phyloP scores from a whole-genome alignment of 2,113 vertebrate species.

The Formicarius rufipectus region DNA sequence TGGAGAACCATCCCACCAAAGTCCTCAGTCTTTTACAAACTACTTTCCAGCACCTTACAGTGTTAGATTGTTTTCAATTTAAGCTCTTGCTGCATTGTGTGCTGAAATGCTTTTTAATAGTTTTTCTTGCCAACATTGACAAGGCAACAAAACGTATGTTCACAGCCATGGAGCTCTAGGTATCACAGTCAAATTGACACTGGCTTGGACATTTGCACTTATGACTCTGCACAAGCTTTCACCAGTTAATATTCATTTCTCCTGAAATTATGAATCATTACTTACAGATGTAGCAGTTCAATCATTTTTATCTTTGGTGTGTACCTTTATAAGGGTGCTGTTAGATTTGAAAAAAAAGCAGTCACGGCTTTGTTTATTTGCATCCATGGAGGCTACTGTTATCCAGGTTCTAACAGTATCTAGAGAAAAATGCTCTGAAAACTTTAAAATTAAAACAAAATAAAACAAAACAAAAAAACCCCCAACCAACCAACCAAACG shows the following conservation, averaged over 20 bases:
- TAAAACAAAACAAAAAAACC: neutral
- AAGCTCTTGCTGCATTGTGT: neutral
- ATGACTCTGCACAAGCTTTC: neutral
- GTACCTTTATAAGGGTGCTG: neutral
- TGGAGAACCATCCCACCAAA: neutral
- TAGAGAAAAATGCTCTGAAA: neutral
- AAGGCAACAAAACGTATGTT: neutral
- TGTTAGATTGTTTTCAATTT: neutral
- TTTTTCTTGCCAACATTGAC: neutral
- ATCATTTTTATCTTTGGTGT: neutral
- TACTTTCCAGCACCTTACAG: neutral
- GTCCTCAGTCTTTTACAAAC: neutral
- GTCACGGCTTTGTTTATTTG: neutral
- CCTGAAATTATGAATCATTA: neutral
- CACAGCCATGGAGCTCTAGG: neutral
- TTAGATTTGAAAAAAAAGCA: neutral
- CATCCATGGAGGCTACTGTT: neutral
- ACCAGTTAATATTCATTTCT: neutral
- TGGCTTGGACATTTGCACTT: neutral
- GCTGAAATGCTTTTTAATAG: neutral
- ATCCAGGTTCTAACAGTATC: neutral
- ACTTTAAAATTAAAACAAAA: neutral
- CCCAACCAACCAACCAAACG: too few species aligned
- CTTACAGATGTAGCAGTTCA: neutral
- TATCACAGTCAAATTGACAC: neutral